Evolutionary conservation across 2,888 invertebrate species (phyloP).

Genomic region (Leucophenga maculata): DNA sequence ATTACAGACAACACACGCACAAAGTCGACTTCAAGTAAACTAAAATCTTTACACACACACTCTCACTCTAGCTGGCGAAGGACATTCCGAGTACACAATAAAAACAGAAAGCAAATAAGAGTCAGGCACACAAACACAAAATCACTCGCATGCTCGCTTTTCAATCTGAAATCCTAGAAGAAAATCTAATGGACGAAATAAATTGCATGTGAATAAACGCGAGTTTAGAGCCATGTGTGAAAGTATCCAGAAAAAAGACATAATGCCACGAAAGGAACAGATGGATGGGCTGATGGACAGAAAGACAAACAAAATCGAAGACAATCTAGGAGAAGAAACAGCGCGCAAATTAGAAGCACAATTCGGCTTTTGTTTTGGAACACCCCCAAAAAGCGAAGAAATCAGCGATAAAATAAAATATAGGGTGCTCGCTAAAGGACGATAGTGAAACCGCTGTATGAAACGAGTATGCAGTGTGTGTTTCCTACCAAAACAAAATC

Average conservation of each 20-base stretch:
- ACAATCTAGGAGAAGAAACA: neutral
- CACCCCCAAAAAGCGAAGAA: constrained; percentile 47
- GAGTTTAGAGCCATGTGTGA: constrained; percentile 44
- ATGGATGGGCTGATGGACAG: constrained; percentile 7
- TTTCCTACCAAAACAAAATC: neutral
- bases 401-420: constrained; percentile 65
- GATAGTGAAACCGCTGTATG: neutral
- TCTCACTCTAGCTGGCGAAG: neutral
- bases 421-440: neutral
- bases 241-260: constrained; percentile 4
- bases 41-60: constrained; percentile 9
- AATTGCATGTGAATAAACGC: constrained; percentile 65
- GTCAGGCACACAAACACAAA: constrained; percentile 8
- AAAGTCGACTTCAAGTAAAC: constrained; percentile 31
- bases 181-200: constrained; percentile 66
- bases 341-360: neutral
- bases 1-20: constrained; percentile 25
- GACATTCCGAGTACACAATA: constrained; percentile 18
- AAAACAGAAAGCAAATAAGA: constrained; percentile 11
- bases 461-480: no score
- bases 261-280: neutral
- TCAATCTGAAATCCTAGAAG: constrained; percentile 61
- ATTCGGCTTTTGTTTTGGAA: neutral
- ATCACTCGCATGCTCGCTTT: constrained; percentile 6
- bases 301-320: constrained; percentile 36